phyloP scores from a whole-genome alignment of 1,140 invertebrate genomes.

The Trichonephila clavipes region DNA sequence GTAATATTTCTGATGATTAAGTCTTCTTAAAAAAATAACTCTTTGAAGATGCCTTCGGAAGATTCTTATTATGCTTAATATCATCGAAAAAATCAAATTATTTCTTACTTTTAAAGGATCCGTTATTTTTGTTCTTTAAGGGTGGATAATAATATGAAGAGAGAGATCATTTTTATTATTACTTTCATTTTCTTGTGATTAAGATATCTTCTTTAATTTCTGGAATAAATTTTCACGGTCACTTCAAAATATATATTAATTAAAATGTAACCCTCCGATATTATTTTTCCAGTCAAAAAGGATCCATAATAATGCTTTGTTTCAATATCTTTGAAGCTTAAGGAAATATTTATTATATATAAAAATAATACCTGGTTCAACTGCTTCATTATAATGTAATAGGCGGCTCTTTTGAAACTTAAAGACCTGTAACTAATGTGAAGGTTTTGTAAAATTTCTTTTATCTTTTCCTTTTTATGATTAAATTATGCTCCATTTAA shows the following conservation, averaged over 20 bases:
- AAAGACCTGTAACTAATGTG: no score
- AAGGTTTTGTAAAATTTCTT: no score
- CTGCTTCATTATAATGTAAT: no score
- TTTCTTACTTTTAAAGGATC: neutral
- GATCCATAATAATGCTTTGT: neutral
- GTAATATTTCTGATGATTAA: constrained; percentile 4
- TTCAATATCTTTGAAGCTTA: neutral
- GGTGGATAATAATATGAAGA: constrained; percentile 2
- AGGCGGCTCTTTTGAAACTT: no score
- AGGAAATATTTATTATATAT: neutral
- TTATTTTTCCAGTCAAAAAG: neutral
- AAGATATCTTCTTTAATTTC: neutral
- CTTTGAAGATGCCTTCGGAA: constrained; percentile 11
- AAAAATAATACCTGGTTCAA: neutral
- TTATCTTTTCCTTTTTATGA: no score
- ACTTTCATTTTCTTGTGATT: neutral
- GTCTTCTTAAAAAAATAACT: neutral
- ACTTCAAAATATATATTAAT: neutral
- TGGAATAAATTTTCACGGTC: neutral
- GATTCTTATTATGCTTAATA: constrained; percentile 27
- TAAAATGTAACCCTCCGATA: neutral
- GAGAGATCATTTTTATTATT: neutral
- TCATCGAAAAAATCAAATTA: neutral
- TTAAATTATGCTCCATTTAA: no score
- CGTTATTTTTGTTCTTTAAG: neutral